Base-by-base conservation (phyloP, 2,797 vertebrate genomes). In the Scyliorhinus canicula region DNA sequence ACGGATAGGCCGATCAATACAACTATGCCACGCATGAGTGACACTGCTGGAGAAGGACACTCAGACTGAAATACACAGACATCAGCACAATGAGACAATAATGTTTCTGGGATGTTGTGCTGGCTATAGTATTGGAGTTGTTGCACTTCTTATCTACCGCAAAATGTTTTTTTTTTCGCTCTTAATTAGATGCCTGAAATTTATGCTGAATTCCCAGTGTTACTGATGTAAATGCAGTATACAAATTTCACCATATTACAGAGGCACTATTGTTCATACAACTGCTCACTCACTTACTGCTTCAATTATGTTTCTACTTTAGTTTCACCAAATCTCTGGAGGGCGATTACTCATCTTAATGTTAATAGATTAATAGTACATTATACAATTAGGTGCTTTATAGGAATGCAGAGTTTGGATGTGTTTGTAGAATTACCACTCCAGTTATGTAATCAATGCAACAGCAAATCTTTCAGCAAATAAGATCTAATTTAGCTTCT, bases 361-460 rank as follows among this genome's bases (percentile, higher is more conserved):
- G 57, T 90, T 90, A 90, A 90, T 60, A 60, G 35, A 90, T 90
- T 90, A 60, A 63, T 90, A 24, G 86, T 40, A 35, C 86, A 63
- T 90, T n/a, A 40, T 57, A 40, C 60, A 90, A 63, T 90, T 90
- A 40, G 86, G 2, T 90, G 86, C 31, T 60, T 90, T 40, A 35
- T 63, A 63, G 55, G 35, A 90, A 90, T 90, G 35, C 21, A 3
- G 6, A 90, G 57, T 2, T 47, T 24, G 6, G 24, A 47, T 44
- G 19, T 82, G 21, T 47, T 82, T 60, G 82, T n/a, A 90, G 86
- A 90, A 90, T 60, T 90, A 63, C 35, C 19, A 60, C 35, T 90
- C 57, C 55, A 90, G 19, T 63, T 90, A 60, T 6, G 19, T 69
- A 35, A 31, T 71, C 57, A 60, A 9, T 12, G 9, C n/a, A 82